Conservation (phyloP, 2,113 vertebrate genomes). For the Corythoichthys intestinalis region DNA sequence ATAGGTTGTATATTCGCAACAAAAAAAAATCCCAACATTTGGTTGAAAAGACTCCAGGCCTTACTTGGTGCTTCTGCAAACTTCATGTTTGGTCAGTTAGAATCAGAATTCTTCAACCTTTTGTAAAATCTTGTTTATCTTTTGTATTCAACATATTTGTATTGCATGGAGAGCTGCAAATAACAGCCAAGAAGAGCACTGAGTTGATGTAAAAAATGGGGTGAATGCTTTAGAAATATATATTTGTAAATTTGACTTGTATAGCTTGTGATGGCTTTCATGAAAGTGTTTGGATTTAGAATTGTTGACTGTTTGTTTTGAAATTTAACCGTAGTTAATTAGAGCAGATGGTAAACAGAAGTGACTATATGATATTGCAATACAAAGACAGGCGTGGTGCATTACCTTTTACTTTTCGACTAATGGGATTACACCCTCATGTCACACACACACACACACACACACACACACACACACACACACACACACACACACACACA, state of each 20-base stretch:
- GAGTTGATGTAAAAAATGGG: background rate
- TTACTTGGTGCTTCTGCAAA: conserved; percentile 55
- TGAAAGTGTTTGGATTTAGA: background rate
- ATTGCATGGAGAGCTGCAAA: conserved; percentile 10
- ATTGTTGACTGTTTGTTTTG: background rate
- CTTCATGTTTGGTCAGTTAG: conserved; percentile 27
- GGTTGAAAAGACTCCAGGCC: conserved; percentile 51
- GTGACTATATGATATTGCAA: conserved; percentile 8
- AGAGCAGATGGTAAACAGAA: conserved; percentile 3
- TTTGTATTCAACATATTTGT: conserved; percentile 34
- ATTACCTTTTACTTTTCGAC: conserved; percentile 55
- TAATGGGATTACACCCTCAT: conserved; percentile 63
- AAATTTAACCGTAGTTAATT: conserved; percentile 1
- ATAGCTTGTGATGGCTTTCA: background rate
- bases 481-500: conserved; percentile 21
- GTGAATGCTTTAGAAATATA: background rate
- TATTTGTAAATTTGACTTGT: background rate
- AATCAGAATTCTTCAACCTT: conserved; percentile 16
- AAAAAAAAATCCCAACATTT: conserved; percentile 15
- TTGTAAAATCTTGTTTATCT: conserved; percentile 31
- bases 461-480: conserved; percentile 29
- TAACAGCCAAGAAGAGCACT: background rate
- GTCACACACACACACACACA: conserved; percentile 33
- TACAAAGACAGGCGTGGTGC: conserved; percentile 20
- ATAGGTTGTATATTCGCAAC: conserved; percentile 22